Evolutionary conservation across 2,797 vertebrate genomes (phyloP), one percentile per base, ranked within the genome.

Genomic region (Pipistrellus nathusii): DNA sequence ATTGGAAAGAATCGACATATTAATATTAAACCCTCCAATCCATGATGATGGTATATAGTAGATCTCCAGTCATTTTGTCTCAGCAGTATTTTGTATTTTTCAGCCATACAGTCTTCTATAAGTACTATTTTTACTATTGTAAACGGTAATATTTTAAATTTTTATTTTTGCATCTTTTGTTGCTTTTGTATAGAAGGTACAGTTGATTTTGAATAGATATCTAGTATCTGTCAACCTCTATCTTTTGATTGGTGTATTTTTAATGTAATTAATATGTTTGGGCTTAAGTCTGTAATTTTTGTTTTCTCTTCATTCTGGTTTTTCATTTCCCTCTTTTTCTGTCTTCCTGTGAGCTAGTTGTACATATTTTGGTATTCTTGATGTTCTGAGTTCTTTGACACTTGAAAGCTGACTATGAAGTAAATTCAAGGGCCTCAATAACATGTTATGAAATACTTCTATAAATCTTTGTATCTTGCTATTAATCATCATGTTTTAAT

Each of bases 401-500:
- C 44, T 44, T 35, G n/a, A 90, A 32, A 46, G 3, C 38, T 68
- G 20, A 20, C 21, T 44, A 35, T 84, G 38, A 90, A 71, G 7
- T 75, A 69, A 76, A 32, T 91, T 85, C 6, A 48, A 48, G 20
- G 64, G 7, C 18, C 38, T 82, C 80, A 82, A n/a, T 90, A 25
- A 93, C 93, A 20, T 81, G 18, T 81, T 76, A 81, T 59, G 17
- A 76, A 91, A 55, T 91, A 13, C 44, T 78, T 44, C 18, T 80
- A 0, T 41, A 35, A 73, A 85, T 82, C 15, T 86, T 93, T 78
- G 12, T 32, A 68, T 46, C 95, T 94, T 85, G 59, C 59, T 62
- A 17, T 64, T 64, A n/a, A 64, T 64, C 62, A 64, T n/a, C 62
- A 64, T 64, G 59, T 85, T 88, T 96, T 81, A 82, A 35, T 72